Evolutionary conservation across 2,888 invertebrate species (phyloP).

Genomic region (Scrobipalpa atriplicella): DNA sequence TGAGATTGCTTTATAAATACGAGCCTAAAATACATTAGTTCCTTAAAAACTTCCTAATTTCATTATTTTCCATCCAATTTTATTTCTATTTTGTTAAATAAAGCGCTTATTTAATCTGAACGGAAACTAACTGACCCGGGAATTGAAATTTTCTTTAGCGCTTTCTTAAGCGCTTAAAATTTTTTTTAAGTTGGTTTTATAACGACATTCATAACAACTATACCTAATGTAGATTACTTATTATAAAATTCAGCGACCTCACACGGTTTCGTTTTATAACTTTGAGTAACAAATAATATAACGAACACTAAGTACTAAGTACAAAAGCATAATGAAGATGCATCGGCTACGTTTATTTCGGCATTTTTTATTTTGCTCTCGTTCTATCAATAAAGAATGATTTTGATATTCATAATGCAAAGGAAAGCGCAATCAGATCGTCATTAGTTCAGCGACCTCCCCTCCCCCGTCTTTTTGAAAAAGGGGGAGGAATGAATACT

Average conservation of each 20-base stretch:
- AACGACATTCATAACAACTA: no score
- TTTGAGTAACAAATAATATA: no score
- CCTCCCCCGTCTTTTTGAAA: conserved; percentile 38
- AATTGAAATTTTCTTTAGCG: conserved; percentile 70
- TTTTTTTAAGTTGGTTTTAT: no score
- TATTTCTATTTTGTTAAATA: no score
- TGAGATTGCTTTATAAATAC: no score
- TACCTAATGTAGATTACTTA: no score
- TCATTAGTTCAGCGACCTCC: conserved; percentile 58
- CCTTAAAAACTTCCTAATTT: no score
- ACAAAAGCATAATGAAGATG: conserved; percentile 49
- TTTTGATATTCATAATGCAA: conserved; percentile 67
- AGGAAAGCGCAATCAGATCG: conserved; percentile 78
- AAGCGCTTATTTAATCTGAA: no score
- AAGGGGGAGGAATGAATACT: conserved; percentile 68
- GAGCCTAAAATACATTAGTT: no score
- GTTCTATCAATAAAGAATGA: conserved; percentile 62
- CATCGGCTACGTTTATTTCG: conserved; percentile 54
- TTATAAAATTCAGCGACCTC: no score
- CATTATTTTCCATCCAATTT: no score
- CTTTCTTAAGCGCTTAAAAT: conserved; percentile 54
- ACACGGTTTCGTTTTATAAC: no score
- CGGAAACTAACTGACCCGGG: conserved; percentile 47
- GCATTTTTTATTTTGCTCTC: conserved; percentile 61
- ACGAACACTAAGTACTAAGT: conserved; percentile 46